phyloP scores from a whole-genome alignment of 2,888 invertebrate genomes.

The Palloptera scutellata region DNA sequence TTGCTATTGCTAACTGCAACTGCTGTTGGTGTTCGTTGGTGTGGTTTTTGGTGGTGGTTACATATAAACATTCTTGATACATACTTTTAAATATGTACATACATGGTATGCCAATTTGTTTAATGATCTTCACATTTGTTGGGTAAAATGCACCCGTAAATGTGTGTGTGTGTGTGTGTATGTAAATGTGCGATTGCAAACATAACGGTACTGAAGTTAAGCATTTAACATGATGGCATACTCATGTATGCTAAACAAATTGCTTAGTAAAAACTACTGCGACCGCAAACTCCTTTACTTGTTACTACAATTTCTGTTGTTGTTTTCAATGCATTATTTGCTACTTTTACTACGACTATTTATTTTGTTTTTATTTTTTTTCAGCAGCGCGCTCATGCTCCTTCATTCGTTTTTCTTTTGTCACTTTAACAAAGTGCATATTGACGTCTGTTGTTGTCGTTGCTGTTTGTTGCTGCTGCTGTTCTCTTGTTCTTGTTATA shows the following conservation, averaged over 20 bases:
- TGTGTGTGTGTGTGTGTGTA: too few relatives aligned
- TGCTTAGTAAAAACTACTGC: not conserved
- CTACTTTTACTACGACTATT: constrained; percentile 7
- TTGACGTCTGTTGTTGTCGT: too few relatives aligned
- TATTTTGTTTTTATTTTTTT: too few relatives aligned
- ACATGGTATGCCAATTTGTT: too few relatives aligned
- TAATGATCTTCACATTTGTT: not conserved
- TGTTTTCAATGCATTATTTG: not conserved
- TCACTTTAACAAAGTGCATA: too few relatives aligned
- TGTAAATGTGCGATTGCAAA: not conserved
- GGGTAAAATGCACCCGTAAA: not conserved
- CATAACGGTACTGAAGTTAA: constrained; percentile 16
- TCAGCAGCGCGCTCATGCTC: too few relatives aligned
- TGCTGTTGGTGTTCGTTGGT: not conserved
- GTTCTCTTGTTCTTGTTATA: too few relatives aligned
- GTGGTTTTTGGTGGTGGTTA: too few relatives aligned
- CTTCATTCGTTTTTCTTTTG: too few relatives aligned
- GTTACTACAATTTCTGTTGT: not conserved
- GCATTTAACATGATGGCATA: not conserved
- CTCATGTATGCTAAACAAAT: constrained; percentile 9
- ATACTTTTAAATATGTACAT: too few relatives aligned
- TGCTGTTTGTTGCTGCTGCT: too few relatives aligned
- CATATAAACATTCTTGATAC: too few relatives aligned
- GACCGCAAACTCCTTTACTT: not conserved
- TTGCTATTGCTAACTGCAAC: not conserved